A percentile compares a stretch with the other conserved stretches of the same genome.
These are phyloP conservation scores for Hemibagrus wyckioides DNA, from an alignment of 2,113 vertebrate genomes.

Conservation along the genomic window DNA sequence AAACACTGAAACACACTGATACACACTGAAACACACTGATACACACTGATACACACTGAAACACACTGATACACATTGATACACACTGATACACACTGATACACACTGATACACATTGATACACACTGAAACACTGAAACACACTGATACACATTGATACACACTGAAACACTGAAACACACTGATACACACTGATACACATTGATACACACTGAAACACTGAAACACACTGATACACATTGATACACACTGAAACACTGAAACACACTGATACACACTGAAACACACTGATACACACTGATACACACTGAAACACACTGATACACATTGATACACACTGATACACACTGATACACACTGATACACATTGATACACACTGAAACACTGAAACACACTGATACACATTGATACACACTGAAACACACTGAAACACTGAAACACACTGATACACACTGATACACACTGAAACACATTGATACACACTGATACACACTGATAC, in stretches of 20 bases:
- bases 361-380: too few species aligned
- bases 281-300: neutral
- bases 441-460: neutral
- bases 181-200: neutral
- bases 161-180: too few species aligned
- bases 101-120: neutral
- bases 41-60: neutral
- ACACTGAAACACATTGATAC: too few species aligned
- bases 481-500: neutral
- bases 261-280: neutral
- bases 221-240: neutral
- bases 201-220: too few species aligned
- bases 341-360: neutral
- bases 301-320: neutral
- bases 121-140: too few species aligned
- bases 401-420: too few species aligned
- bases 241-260: too few species aligned
- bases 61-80: too few species aligned
- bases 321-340: too few species aligned
- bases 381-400: too few species aligned
- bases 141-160: neutral
- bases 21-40: neutral
- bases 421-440: too few species aligned
- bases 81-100: neutral
- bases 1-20: too few species aligned